Evolutionary conservation across 2,113 vertebrate genomes (phyloP).

Genomic region (Psittacula cyanocephala): DNA sequence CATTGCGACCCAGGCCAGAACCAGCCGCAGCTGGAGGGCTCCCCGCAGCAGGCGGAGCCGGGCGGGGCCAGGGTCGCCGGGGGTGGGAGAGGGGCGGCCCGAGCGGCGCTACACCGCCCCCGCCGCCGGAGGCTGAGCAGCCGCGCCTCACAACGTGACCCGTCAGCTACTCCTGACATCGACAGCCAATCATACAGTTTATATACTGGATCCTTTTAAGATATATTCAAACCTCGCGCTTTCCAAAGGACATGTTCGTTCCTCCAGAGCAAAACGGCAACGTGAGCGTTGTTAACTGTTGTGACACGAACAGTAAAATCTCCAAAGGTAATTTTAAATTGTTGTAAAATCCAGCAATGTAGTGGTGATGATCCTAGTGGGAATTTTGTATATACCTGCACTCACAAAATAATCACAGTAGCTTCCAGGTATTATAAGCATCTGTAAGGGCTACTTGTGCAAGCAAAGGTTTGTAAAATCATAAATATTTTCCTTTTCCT

Average conservation of each 20-base stretch:
- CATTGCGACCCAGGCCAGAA: accelerated
- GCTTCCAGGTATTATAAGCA: neutral
- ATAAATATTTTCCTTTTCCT: neutral
- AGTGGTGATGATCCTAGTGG: neutral
- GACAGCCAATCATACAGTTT: accelerated
- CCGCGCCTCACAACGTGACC: accelerated
- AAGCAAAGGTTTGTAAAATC: neutral
- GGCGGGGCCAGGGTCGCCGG: neutral
- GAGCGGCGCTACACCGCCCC: neutral
- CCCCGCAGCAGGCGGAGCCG: accelerated
- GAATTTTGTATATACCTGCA: neutral
- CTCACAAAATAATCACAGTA: neutral
- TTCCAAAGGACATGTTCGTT: neutral
- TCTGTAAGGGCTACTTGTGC: neutral
- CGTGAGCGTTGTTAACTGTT: neutral
- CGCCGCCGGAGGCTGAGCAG: no score
- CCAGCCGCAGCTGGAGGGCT: accelerated
- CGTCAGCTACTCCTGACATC: accelerated
- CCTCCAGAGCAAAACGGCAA: neutral
- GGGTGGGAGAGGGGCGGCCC: no score
- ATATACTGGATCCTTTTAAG: no score
- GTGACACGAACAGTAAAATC: neutral
- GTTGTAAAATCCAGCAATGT: neutral
- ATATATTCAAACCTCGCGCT: neutral
- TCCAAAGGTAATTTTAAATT: neutral